Base-by-base conservation (phyloP, 2,888 invertebrate genomes). In the Epirrita christyi region DNA sequence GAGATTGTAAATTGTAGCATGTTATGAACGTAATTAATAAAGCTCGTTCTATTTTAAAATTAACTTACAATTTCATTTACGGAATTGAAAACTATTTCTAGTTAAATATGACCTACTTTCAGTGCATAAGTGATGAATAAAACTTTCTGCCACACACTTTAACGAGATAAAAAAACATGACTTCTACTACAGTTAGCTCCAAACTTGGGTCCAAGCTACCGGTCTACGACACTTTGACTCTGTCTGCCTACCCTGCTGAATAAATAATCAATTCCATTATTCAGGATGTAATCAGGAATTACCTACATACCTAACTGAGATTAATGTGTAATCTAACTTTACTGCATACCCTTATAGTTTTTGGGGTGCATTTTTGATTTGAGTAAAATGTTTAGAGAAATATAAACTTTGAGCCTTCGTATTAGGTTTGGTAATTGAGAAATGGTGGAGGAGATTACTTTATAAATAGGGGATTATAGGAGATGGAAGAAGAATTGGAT, bases 321-420 rank as follows among this genome's bases (percentile, higher is more conserved):
- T 64, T 60, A 54, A 64, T 43, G 49, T 7, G 54, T 59, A 59
- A 63, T 58, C 56, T 56, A 73, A 78, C 67, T 76, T 76, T 52
- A 59, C 66, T 57, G 73, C 65, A 74, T 72, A 72, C 70, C 71
- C 72, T 42, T 36, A 42, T 64, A 64, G 64, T 72, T 76, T 3
- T 74, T 67, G 71, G 73, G 76, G 72, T 76, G 78, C 78, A 77
- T 79, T 68, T 57, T 63, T 71, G 71, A 78, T 75, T 28, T 57
- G 42, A 14, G 34, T 50, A n/a, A n/a, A 40, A 55, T 51, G 37
- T 38, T 52, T 43, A 28, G 40, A 29, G 47, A 14, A 27, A 21
- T 14, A 5, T 32, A 11, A 36, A 36, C 36, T 37, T 36, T 10
- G 34, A 36, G 21, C 36, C 40, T 27, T 45, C 15, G 13, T 32